These are phyloP conservation scores for Melinaea menophilus DNA, from an alignment of 2,888 invertebrate genomes.

Conservation along the genomic window DNA sequence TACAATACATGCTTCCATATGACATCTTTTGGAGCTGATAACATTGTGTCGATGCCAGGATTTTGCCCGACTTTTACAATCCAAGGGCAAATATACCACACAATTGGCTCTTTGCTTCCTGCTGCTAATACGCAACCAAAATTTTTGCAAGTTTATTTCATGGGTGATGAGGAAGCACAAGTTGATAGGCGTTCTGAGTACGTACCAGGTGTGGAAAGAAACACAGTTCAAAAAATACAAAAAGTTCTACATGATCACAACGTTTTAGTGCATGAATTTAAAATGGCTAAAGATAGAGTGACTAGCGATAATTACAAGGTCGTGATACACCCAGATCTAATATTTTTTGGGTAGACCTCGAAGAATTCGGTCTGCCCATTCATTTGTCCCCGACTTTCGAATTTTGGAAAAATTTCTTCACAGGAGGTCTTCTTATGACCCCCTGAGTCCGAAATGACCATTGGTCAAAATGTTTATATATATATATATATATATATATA, in stretches of 20 bases:
- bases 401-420: too few species aligned
- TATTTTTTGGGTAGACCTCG: too few species aligned
- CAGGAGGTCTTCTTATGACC: too few species aligned
- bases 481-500: too few species aligned
- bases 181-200: slow-evolving; percentile 23
- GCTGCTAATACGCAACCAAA: slow-evolving; percentile 16
- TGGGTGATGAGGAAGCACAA: slow-evolving; percentile 21
- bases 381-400: too few species aligned
- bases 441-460: too few species aligned
- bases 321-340: too few species aligned
- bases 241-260: slow-evolving; percentile 36
- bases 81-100: slow-evolving; percentile 31
- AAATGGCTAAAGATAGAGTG: too few species aligned
- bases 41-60: slow-evolving; percentile 19
- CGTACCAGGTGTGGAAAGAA: slow-evolving; percentile 25
- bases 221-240: slow-evolving; percentile 35
- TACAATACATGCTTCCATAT: slow-evolving; percentile 32
- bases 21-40: slow-evolving; percentile 32
- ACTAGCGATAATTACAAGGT: too few species aligned
- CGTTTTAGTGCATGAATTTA: slow-evolving; percentile 33
- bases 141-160: slow-evolving; percentile 30
- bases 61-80: slow-evolving; percentile 28
- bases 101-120: slow-evolving; percentile 28
- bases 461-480: too few species aligned
- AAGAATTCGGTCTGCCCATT: too few species aligned